These are phyloP conservation scores for Psittacara wagleri DNA, from an alignment of 2,113 vertebrate genomes.

Conservation along the genomic window DNA sequence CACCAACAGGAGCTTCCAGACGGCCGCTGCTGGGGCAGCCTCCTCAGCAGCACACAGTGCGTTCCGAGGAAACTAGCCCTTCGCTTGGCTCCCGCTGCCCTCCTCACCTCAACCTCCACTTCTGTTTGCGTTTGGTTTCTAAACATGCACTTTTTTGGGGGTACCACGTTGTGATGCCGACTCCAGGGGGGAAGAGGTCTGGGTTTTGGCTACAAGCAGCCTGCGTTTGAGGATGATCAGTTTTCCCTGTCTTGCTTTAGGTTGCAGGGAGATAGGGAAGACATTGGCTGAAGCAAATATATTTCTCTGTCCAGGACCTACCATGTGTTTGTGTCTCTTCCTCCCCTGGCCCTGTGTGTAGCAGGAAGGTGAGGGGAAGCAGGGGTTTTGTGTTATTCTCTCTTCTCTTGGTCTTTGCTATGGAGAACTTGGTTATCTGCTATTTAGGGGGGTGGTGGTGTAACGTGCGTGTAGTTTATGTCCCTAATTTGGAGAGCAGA, in stretches of 20 bases:
- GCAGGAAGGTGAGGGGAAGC: slow-evolving; percentile 2
- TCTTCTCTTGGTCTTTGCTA: not conserved
- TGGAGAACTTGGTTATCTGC: not conserved
- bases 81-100: slow-evolving; percentile 1
- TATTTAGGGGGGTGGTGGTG: not conserved
- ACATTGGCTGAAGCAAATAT: slow-evolving; percentile 38
- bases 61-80: slow-evolving; percentile 79
- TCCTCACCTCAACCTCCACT: not conserved
- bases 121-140: not conserved
- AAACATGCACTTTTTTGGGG: slow-evolving; percentile 54
- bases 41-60: slow-evolving; percentile 79
- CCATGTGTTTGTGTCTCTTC: not conserved
- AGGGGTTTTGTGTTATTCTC: not conserved
- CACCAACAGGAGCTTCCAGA: slow-evolving; percentile 85
- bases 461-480: not conserved
- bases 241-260: slow-evolving; percentile 21
- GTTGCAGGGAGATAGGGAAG: not conserved
- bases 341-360: not conserved
- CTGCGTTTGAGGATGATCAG: not conserved
- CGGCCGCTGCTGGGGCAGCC: slow-evolving; percentile 78
- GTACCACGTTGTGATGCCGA: slow-evolving; percentile 10
- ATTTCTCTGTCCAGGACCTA: slow-evolving; percentile 6
- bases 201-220: not conserved
- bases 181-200: slow-evolving; percentile 3
- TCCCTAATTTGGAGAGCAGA: not conserved